Conservation (phyloP, 2,113 vertebrate species). For the Xenopus laevis region DNA sequence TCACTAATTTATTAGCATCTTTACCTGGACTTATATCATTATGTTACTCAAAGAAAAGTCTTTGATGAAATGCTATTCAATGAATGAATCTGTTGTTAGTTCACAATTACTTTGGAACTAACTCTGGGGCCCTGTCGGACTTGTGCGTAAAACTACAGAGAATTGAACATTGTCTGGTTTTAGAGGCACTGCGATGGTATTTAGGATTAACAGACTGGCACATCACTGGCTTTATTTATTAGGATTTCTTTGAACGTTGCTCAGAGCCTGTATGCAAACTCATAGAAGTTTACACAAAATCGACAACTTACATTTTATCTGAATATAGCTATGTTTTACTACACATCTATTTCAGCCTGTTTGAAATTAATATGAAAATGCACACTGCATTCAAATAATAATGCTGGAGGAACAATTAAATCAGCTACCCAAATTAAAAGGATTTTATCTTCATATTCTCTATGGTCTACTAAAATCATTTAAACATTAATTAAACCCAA, state of each 20-base stretch:
- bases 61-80: slow-evolving; percentile 26
- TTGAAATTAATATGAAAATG: too few species aligned
- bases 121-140: slow-evolving; percentile 45
- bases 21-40: neutral
- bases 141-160: slow-evolving; percentile 49
- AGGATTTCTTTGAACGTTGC: slow-evolving; percentile 22
- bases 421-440: too few species aligned
- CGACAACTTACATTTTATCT: too few species aligned
- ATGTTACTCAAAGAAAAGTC: neutral
- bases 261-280: too few species aligned
- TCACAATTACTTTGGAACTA: slow-evolving; percentile 20
- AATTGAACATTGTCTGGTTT: slow-evolving; percentile 40
- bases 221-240: slow-evolving; percentile 16
- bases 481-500: too few species aligned
- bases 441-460: too few species aligned
- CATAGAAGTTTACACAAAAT: too few species aligned
- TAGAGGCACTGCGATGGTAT: slow-evolving; percentile 32
- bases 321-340: too few species aligned
- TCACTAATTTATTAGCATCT: slow-evolving; percentile 41
- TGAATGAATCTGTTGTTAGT: slow-evolving; percentile 26
- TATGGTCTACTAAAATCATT: too few species aligned
- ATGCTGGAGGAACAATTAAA: too few species aligned
- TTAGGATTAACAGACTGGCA: slow-evolving; percentile 32
- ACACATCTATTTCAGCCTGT: too few species aligned
- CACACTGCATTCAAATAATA: too few species aligned